Conservation (phyloP, 2,888 invertebrate genomes). For the Pherbina coryleti region DNA sequence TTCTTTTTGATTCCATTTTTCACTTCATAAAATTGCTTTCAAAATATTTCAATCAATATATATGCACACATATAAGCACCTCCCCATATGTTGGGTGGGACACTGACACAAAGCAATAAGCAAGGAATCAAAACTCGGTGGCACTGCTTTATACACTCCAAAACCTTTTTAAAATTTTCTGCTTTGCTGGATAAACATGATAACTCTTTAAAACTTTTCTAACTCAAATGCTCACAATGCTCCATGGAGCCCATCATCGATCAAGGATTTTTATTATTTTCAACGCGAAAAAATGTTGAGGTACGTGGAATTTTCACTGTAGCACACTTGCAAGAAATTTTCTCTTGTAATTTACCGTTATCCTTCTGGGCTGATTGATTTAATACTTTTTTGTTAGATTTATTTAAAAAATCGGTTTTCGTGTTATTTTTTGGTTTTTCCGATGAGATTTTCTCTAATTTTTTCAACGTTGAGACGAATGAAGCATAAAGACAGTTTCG, state of each 20-base stretch:
- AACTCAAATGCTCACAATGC: neutral
- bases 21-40: constrained; percentile 7
- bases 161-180: neutral
- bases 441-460: constrained; percentile 36
- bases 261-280: neutral
- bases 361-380: neutral
- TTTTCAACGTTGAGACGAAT: constrained; percentile 7
- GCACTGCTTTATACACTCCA: neutral
- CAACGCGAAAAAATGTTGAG: neutral
- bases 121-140: neutral
- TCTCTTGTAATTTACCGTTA: neutral
- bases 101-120: constrained; percentile 13
- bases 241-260: constrained; percentile 15
- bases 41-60: constrained; percentile 36
- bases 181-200: neutral
- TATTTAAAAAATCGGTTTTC: neutral
- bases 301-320: neutral
- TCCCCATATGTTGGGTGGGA: constrained; percentile 40
- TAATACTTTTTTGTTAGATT: neutral
- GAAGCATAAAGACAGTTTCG: constrained; percentile 18
- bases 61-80: constrained; percentile 25
- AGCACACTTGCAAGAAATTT: neutral
- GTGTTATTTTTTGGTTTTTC: constrained; percentile 22
- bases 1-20: neutral
- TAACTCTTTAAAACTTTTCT: neutral